These are phyloP conservation scores for Charadrius vociferus DNA, from an alignment of 2,113 vertebrate species.

Conservation along the genomic window DNA sequence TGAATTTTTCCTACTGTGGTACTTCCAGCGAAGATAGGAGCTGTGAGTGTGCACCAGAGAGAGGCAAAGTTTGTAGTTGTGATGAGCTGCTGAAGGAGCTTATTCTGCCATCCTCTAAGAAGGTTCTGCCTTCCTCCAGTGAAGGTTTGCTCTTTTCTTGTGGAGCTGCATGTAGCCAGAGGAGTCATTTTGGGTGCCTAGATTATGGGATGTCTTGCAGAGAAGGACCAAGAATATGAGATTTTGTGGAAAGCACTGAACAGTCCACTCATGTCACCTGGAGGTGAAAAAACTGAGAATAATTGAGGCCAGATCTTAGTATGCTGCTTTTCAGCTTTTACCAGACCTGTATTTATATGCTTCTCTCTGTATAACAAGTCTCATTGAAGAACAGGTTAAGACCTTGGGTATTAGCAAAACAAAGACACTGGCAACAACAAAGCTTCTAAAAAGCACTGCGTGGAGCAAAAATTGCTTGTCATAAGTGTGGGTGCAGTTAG, in stretches of 20 bases:
- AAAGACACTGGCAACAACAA: background rate
- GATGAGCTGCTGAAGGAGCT: background rate
- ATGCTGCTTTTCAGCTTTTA: background rate
- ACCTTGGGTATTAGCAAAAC: background rate
- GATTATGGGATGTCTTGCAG: background rate
- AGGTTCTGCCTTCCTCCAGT: background rate
- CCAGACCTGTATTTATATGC: rapidly evolving
- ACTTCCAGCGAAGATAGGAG: rapidly evolving
- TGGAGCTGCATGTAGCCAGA: background rate
- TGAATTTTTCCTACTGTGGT: background rate
- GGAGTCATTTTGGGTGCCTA: background rate
- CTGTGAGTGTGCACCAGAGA: background rate
- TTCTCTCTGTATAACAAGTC: background rate
- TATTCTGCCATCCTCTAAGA: background rate
- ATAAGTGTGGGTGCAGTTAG: background rate
- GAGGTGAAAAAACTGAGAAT: background rate
- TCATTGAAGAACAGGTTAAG: background rate
- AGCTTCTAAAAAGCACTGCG: background rate
- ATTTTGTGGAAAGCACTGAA: background rate
- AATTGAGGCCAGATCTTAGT: background rate
- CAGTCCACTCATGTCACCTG: rapidly evolving
- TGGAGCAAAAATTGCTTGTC: background rate
- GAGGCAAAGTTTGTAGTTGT: background rate
- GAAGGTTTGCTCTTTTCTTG: background rate
- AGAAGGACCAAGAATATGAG: background rate